Base-by-base conservation (phyloP, 2,797 vertebrate genomes). In the Sebastes melanostomus region DNA sequence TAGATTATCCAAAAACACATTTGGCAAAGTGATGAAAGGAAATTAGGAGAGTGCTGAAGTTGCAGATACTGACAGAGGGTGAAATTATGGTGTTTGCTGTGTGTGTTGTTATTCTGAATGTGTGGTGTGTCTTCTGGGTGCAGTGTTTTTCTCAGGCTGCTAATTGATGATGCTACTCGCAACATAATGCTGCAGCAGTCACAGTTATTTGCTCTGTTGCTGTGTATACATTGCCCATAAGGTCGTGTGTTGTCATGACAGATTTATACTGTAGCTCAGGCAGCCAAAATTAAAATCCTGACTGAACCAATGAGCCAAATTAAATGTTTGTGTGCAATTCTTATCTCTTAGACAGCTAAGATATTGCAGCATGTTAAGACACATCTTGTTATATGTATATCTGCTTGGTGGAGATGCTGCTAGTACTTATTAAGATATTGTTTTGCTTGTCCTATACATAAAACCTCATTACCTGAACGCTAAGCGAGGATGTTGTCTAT, bases 241-340 rank as follows among this genome's bases (percentile, higher is more conserved):
- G 71, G 59, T 46, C 22, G 5, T 27, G 3, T 13, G 73, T 66
- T 20, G 52, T 68, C 73, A 16, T 56, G 69, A 58, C 76, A 42
- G 68, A 68, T 22, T 71, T 46, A 42, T 22, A 60, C 36, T 82
- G 75, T n/a, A 34, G 50, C 71, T 68, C 29, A 50, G 66, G 80
- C 68, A 29, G 36, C 60, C 22, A 29, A 59, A 78, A 89, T 90
- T 83, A 78, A 88, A 90, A 70, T 32, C 58, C 78, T 62, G 38
- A 82, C 78, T 66, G 72, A 70, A 52, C 80, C 77, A 88, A 91
- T 71, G 18, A 75, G 34, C 60, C 60, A 65, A 82, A 90, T 84
- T 5, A 88, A 78, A 80, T 38, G 56, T 67, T 54, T 74, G 73
- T 74, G 71, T 42, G 36, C 7, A 46, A 78, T 71, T 25, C 27